Evolutionary conservation across 2,113 vertebrate genomes (phyloP), one percentile per base, ranked within the genome.

Genomic region (Dicrurus megarhynchus): DNA sequence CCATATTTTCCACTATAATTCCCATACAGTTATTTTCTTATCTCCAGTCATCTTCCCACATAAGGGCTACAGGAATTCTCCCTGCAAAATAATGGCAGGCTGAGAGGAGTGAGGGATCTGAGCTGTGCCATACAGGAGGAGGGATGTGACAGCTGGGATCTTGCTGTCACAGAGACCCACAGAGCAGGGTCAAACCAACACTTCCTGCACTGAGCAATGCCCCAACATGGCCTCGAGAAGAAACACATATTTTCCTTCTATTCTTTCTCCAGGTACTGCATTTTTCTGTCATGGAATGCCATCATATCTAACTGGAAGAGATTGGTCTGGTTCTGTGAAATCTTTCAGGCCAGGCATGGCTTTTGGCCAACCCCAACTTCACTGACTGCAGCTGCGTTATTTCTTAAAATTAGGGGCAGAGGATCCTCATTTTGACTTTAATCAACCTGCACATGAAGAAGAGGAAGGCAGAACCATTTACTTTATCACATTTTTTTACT

Each of bases 201-300:
- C 23, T 37, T 57, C 5, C 1, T 7, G 14, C 55, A 39, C 30
- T 50, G 27, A 27, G 22, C 10, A 21, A 46, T 80, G 33, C 44
- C 60, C 15, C 0, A 0, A 33, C 33, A 12, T 2, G 24, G 20
- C 26, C 27, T 10, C 1, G 0, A 39, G 47, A 84, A 42, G 5
- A 89, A 78, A 59, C 9, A 7, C 1, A 0, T 9, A 28, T 70
- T 64, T 42, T 24, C 20, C 19, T 73, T 37, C 33, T 12, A 0
- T 41, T 91, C 55, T 68, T 44, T 14, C 11, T 63, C 26, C 26
- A n/a, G 0, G 70, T 55, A n/a, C 28, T 55, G 26, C 19, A 4
- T 14, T 71, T 53, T 37, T 71, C 61, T 30, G 19, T 82, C 52
- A 7, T 14, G 13, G 37, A 28, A 59, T 13, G 9, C 8, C 7